Base-by-base conservation (phyloP, 1,140 invertebrate species). In the Leucophenga varia region DNA sequence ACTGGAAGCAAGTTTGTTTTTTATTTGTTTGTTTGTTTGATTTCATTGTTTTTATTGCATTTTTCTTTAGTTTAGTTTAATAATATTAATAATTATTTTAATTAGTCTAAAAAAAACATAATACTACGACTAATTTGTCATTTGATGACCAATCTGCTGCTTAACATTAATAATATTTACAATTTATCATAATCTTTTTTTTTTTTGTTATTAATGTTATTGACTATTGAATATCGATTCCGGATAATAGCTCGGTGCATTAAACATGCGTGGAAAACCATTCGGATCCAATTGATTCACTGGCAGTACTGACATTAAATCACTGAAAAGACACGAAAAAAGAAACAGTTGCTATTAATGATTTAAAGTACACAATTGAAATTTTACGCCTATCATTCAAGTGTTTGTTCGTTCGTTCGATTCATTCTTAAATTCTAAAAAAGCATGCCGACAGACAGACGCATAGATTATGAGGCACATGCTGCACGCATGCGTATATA, bases 221-320 rank as follows among this genome's bases (percentile, higher is more conserved):
- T 74, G 71, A 28, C 65, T 61, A 52, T 73, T 74, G 51, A 74
- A 74, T 50, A 74, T 72, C 7, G 70, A 67, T 52, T 74, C 71
- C 37, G 72, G 72, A 68, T 74, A 74, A 56, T 72, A 74, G 55
- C 72, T 74, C 10, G 72, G 64, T 3, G 72, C 68, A 47, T 74
- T 74, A 53, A 74, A 74, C 68, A 74, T 74, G 44, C 72, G 65
- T 49, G 71, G 68, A 46, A 74, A 74, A 31, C 63, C 65, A 47
- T 61, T 65, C 3, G 59, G 60, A 56, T 74, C 72, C 52, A 74
- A 45, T 56, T 74, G 72, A 47, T 69, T 61, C 17, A 74, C 72
- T 41, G 72, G 71, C 55, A 74, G 59, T 19, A 69, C 64, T 19
- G 65, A 67, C 65, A 74, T 74, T 20, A 74, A 59, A 55, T 74